Conservation (phyloP, 2,797 vertebrate genomes). For the Cottoperca gobio region DNA sequence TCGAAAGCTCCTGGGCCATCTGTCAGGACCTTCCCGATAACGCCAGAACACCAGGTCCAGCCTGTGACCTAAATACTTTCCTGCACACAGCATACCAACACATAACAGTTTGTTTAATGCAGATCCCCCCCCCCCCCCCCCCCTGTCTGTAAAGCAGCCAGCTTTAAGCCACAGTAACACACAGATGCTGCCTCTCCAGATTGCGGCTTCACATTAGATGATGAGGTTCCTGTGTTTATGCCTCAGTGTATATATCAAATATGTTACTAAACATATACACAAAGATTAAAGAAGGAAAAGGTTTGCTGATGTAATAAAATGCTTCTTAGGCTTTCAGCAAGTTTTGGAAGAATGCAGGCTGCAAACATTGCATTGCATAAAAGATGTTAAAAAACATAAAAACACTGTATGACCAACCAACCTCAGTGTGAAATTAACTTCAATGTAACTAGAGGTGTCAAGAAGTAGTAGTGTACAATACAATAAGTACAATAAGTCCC, state of each 20-base stretch:
- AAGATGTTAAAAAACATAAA: not conserved
- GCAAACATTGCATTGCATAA: not conserved
- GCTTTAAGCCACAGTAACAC: conserved; percentile 27
- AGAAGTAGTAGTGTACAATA: not conserved
- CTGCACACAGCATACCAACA: conserved; percentile 50
- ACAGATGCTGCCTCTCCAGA: conserved; percentile 7
- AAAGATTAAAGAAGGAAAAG: not conserved
- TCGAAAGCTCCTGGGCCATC: conserved; percentile 77
- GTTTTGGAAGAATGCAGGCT: not conserved
- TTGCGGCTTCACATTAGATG: not conserved
- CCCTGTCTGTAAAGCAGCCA: conserved; percentile 7
- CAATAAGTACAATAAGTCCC: not conserved
- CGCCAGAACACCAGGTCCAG: conserved; percentile 55
- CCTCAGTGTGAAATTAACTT: too few relatives aligned
- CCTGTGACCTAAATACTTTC: conserved; percentile 65
- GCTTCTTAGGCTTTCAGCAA: not conserved
- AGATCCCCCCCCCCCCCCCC: not conserved
- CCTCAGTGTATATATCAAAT: not conserved
- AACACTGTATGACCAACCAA: not conserved
- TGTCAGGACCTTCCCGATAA: conserved; percentile 76
- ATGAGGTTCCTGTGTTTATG: not conserved
- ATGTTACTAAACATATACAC: not conserved
- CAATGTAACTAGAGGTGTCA: not conserved
- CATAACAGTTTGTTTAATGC: conserved; percentile 36
- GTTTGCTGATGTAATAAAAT: not conserved